Evolutionary conservation across 2,888 invertebrate genomes (phyloP).

Genomic region (Cancer borealis): DNA sequence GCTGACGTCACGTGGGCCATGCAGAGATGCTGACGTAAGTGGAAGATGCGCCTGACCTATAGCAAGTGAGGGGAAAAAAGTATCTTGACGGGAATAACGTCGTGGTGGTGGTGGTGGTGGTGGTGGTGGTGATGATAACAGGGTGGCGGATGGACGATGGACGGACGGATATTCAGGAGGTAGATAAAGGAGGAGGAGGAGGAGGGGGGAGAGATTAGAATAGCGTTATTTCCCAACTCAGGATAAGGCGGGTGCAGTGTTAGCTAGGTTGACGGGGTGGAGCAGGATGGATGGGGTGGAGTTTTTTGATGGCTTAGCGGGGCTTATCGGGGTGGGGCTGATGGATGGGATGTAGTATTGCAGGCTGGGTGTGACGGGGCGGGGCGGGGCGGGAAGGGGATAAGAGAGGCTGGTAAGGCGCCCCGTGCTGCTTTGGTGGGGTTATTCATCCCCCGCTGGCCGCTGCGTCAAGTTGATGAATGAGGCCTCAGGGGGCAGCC

Average conservation of each 20-base stretch:
- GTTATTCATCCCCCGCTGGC: background rate
- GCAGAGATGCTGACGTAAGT: background rate
- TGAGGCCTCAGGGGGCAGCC: constrained; percentile 25
- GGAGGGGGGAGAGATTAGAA: background rate
- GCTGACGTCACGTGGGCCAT: constrained; percentile 29
- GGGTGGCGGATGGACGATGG: background rate
- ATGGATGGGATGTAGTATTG: background rate
- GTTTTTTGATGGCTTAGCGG: background rate
- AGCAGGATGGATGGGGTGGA: background rate
- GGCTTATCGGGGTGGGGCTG: constrained; percentile 15
- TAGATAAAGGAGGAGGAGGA: background rate
- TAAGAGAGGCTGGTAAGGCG: background rate
- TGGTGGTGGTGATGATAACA: background rate
- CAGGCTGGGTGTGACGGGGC: background rate
- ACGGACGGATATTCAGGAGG: background rate
- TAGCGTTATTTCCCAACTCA: background rate
- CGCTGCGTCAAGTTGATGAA: constrained; percentile 44
- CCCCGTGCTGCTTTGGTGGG: background rate
- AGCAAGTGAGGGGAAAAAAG: background rate
- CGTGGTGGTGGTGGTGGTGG: background rate
- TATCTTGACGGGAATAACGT: background rate
- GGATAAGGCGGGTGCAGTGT: background rate
- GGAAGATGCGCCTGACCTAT: constrained; percentile 12
- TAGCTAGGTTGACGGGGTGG: constrained; percentile 4
- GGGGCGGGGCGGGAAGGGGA: background rate